Evolutionary conservation across 2,797 vertebrate species (phyloP), one percentile per base, ranked within the genome.

Genomic region (Dallia pectoralis): DNA sequence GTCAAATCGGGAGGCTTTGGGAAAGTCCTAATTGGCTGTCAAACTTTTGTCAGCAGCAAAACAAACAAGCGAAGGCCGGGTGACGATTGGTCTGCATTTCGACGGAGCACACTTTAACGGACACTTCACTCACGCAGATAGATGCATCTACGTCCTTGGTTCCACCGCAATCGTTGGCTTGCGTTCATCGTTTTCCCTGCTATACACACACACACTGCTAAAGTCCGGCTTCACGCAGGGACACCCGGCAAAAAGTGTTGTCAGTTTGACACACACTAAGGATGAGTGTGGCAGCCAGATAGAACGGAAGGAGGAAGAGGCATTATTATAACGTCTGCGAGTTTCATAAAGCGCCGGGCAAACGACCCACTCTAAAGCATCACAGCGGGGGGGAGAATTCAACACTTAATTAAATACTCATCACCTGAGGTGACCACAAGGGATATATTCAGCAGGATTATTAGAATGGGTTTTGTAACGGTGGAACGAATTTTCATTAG

Each of bases 21-120:
- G 63, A 40, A 27, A 71, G 40, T 29, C 53, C 66, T 80, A 74
- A 76, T 74, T 29, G n/a, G 33, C 72, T 74, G 4, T 4, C 30
- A 3, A 1, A 3, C 53, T 56, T 56, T 56, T 49, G 48, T 49
- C 48, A 49, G 48, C 48, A 16, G 48, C 48, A 49, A 49, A 14
- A 49, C 48, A 16, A 49, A 59, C 33, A 40, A 66, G 33, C 33
- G 64, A 71, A 1, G 3, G 49, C 64, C 11, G 30, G 27, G 15
- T 70, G 62, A 6, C 32, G 51, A 51, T 79, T 47, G 6, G 69
- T 47, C 33, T 29, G 63, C 44, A 30, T 66, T 76, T 18, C 7
- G 40, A n/a, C 53, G 70, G 56, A 64, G 72, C 6, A 75, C 33
- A n/a, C n/a, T n/a, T n/a, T 18, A 79, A 61, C 19, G 22, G 22